These are phyloP conservation scores for Bergia sp. DNA, from an alignment of 92 coral and sea anemone genomes.

Conservation along the genomic window DNA sequence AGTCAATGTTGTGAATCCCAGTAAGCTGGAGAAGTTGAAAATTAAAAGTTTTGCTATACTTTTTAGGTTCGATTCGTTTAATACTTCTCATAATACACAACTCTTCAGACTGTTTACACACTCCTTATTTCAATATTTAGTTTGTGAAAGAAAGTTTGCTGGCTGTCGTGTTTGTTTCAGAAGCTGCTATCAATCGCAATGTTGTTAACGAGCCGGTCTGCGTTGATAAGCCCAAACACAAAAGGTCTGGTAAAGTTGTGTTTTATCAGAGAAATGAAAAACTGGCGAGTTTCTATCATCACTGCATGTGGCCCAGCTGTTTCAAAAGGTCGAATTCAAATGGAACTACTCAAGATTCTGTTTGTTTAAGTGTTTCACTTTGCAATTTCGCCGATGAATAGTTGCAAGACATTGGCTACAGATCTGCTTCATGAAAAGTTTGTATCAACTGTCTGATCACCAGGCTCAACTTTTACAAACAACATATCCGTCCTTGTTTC, in stretches of 20 bases:
- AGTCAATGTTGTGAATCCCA: neutral
- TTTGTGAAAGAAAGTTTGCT: neutral
- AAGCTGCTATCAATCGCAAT: neutral
- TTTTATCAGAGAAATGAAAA: constrained; percentile 14
- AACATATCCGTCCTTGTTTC: neutral
- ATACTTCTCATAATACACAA: neutral
- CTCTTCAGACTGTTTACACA: neutral
- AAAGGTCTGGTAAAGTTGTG: neutral
- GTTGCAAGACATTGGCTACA: neutral
- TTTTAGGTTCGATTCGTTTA: neutral
- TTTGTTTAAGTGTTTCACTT: constrained; percentile 6
- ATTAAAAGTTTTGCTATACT: neutral
- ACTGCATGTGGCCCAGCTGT: constrained; percentile 15
- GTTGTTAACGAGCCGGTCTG: neutral
- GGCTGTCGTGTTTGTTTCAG: neutral
- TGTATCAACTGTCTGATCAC: neutral
- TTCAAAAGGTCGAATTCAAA: neutral
- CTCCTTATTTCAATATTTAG: constrained; percentile 19
- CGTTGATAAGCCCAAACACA: neutral
- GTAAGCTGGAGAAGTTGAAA: neutral
- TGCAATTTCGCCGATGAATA: neutral
- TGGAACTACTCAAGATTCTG: neutral
- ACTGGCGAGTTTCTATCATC: constrained; percentile 1
- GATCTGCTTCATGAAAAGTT: neutral
- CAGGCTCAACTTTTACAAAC: neutral